Evolutionary conservation across 1,140 invertebrate genomes (phyloP), one percentile per base, ranked within the genome.

Genomic region (Battus philenor): DNA sequence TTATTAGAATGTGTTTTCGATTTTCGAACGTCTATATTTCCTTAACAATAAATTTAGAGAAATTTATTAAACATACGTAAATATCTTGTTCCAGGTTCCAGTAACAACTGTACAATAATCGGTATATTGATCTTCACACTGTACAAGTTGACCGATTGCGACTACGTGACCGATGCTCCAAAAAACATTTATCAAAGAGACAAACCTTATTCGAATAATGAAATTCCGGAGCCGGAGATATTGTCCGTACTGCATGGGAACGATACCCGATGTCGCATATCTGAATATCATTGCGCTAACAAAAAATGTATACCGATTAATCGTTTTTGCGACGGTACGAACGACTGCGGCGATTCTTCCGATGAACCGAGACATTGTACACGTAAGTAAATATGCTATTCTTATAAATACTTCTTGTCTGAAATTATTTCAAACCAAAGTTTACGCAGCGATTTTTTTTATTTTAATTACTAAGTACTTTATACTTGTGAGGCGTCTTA

Each of bases 351-450:
- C 1, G 95, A 96, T 71, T 90, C 90, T 17, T 93, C 91, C 26
- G 94, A 97, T 76, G 95, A 97, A 73, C 91, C 93, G 16, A 88
- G 93, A 60, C 92, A 92, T 73, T 96, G 95, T 71, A 93, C 94
- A 77, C 93, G 95, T 97, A 81, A 94, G 94, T 93, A 59, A 9
- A 34, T 12, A 2, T 20, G 18, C 6, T 20, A n/a, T n/a, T n/a
- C n/a, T n/a, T n/a, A n/a, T n/a, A n/a, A n/a, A n/a, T n/a, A n/a
- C n/a, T n/a, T n/a, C n/a, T n/a, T n/a, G n/a, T n/a, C n/a, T n/a
- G n/a, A n/a, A n/a, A n/a, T n/a, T n/a, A n/a, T n/a, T n/a, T n/a
- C n/a, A n/a, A n/a, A n/a, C n/a, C n/a, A n/a, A n/a, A n/a, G n/a
- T n/a, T n/a, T n/a, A n/a, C n/a, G n/a, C n/a, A n/a, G n/a, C n/a